Conservation (phyloP, 2,888 invertebrate genomes). For the Megaustenia siamemsis region DNA sequence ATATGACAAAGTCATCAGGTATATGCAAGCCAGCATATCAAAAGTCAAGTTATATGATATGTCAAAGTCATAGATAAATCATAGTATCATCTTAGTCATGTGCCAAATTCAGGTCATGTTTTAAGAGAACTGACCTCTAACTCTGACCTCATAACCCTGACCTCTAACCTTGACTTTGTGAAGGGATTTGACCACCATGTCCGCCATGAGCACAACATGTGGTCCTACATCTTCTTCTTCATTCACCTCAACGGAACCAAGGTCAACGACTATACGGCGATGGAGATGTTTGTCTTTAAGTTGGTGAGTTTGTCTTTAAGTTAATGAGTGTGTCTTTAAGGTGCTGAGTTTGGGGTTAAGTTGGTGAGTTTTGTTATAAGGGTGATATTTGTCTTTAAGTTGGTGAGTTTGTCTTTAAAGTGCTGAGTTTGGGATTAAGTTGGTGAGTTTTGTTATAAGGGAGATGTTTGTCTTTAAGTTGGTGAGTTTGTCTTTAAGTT, state of each 20-base stretch:
- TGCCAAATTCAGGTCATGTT: too few species aligned
- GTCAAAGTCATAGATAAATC: too few species aligned
- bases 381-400: background rate
- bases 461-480: slow-evolving; percentile 46
- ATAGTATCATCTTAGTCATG: too few species aligned
- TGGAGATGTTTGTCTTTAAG: slow-evolving; percentile 79
- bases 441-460: background rate
- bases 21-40: too few species aligned
- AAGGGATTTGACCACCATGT: slow-evolving; percentile 80
- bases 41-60: too few species aligned
- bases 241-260: slow-evolving; percentile 80
- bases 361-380: background rate
- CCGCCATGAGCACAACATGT: slow-evolving; percentile 80
- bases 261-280: slow-evolving; percentile 79
- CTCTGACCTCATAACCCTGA: too few species aligned
- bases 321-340: slow-evolving; percentile 76
- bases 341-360: too few species aligned
- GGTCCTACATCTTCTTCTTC: slow-evolving; percentile 81
- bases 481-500: background rate
- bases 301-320: slow-evolving; percentile 70
- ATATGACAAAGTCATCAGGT: too few species aligned
- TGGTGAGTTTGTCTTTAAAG: background rate
- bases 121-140: background rate
- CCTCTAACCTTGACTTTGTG: background rate
- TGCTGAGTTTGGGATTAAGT: background rate